Evolutionary conservation across 1,140 invertebrate genomes (phyloP).

Genomic region (Arion vulgaris): DNA sequence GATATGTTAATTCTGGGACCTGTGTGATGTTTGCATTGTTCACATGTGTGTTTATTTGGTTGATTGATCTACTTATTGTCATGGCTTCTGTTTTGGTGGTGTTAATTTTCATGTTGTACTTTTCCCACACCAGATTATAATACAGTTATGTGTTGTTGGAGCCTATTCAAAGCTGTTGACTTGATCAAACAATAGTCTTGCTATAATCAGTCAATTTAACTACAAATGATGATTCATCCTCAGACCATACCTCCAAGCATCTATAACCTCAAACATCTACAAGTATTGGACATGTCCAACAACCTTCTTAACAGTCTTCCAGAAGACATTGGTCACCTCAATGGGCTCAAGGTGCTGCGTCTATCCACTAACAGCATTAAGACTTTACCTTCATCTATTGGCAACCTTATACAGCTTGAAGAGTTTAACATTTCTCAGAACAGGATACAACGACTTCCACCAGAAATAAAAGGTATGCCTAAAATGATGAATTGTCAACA

Average conservation of each 20-base stretch:
- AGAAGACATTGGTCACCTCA: constrained; percentile 62
- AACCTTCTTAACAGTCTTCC: constrained; percentile 65
- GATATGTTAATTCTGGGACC: too few species aligned
- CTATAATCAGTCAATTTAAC: too few species aligned
- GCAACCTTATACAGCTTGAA: constrained; percentile 53
- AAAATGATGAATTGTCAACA: too few species aligned
- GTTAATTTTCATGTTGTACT: too few species aligned
- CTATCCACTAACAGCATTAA: constrained; percentile 65
- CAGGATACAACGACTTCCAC: constrained; percentile 56
- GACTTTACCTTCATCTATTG: constrained; percentile 60
- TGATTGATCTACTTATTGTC: too few species aligned
- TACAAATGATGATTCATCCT: neutral
- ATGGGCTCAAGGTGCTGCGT: constrained; percentile 59
- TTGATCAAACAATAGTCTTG: too few species aligned
- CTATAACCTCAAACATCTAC: constrained; percentile 60
- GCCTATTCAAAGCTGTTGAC: too few species aligned
- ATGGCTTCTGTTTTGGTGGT: too few species aligned
- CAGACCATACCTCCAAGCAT: constrained; percentile 60
- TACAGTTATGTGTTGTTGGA: too few species aligned
- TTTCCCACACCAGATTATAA: too few species aligned
- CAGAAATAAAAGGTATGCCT: constrained; percentile 54
- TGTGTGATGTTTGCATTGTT: too few species aligned
- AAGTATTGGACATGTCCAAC: constrained; percentile 66
- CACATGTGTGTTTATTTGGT: too few species aligned
- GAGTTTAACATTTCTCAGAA: constrained; percentile 61